Conservation (phyloP, 2,797 vertebrate species). For the Sternotherus odoratus region DNA sequence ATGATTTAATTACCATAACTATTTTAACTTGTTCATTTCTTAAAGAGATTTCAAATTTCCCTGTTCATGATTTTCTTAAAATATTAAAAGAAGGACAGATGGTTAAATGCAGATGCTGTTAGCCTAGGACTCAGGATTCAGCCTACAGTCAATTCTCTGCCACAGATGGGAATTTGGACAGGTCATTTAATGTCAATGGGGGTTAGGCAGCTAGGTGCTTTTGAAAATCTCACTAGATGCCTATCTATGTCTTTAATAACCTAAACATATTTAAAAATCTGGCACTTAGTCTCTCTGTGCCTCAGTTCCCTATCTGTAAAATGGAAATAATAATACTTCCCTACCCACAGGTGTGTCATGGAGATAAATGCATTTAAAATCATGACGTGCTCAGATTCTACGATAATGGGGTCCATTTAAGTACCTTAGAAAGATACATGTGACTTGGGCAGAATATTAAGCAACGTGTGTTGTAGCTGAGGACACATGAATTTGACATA, state of each 20-base stretch:
- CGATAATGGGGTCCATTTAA: not conserved
- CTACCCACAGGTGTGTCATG: not conserved
- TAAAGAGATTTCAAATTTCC: not conserved
- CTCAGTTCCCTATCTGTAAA: not conserved
- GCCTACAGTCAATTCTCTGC: too few species aligned
- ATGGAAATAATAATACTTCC: too few species aligned
- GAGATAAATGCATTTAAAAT: not conserved
- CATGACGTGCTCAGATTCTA: not conserved
- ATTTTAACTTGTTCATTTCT: not conserved
- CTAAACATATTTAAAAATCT: not conserved
- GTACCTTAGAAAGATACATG: not conserved
- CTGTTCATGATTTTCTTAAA: not conserved
- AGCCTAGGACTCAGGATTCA: not conserved
- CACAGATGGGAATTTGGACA: not conserved
- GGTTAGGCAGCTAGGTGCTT: not conserved
- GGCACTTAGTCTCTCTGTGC: not conserved
- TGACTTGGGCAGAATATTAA: not conserved
- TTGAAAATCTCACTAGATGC: not conserved
- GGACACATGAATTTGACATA: fast-evolving
- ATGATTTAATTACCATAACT: not conserved
- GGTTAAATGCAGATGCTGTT: not conserved
- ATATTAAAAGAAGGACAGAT: not conserved
- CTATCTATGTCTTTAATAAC: not conserved
- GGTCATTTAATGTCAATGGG: not conserved
- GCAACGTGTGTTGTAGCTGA: not conserved